These are phyloP conservation scores for Drosophila siamana DNA, from an alignment of 2,888 invertebrate genomes.

Conservation along the genomic window DNA sequence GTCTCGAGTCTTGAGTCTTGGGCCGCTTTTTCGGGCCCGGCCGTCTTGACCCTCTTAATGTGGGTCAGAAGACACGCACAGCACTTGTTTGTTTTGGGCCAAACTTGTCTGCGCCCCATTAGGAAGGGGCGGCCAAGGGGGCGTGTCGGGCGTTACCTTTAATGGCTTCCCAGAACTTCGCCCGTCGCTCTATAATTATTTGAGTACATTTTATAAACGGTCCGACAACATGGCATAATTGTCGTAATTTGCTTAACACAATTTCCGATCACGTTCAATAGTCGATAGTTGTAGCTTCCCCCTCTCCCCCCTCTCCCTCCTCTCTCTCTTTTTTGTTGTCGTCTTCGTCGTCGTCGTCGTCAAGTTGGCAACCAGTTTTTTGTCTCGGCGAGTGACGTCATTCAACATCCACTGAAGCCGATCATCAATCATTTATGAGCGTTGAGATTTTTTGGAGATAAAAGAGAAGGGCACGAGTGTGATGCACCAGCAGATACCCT, in stretches of 20 bases:
- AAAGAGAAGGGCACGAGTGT: background rate
- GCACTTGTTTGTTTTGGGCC: conserved; percentile 24
- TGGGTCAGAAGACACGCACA: conserved; percentile 28
- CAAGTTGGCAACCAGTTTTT: conserved; percentile 27
- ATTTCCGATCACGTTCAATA: conserved; percentile 42
- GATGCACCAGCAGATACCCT: background rate
- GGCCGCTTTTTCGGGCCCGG: too few species aligned
- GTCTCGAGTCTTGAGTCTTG: background rate
- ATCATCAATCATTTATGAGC: conserved; percentile 42
- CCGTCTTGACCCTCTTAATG: conserved; percentile 3
- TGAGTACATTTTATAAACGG: background rate
- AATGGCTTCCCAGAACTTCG: conserved; percentile 21
- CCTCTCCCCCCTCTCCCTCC: background rate
- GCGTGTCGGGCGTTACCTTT: conserved; percentile 20
- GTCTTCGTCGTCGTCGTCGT: background rate
- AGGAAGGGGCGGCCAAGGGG: background rate
- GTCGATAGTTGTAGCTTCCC: conserved; percentile 3
- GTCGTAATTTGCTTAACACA: conserved; percentile 22
- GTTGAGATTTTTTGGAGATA: conserved; percentile 15
- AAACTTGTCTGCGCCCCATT: conserved; percentile 8
- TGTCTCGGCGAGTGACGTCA: conserved; percentile 27
- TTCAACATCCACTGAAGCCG: conserved; percentile 1
- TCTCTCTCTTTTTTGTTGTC: too few species aligned
- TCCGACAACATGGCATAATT: conserved; percentile 13
- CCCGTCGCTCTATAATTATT: conserved; percentile 16